Base-by-base conservation (phyloP, 2,888 invertebrate genomes). In the Acanthacorydalis orientalis region DNA sequence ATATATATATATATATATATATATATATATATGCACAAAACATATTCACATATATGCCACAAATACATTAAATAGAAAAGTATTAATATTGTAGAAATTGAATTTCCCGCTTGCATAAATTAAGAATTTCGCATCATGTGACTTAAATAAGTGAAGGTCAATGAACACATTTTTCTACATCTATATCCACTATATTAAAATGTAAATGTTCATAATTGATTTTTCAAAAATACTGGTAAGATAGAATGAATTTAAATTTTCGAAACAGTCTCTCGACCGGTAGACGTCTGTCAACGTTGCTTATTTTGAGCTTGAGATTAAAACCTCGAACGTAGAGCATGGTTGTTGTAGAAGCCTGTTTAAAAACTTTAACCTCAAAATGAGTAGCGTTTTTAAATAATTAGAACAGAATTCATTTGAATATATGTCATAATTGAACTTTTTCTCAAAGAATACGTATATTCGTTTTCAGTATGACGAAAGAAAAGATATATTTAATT, bases 121-220 rank as follows among this genome's bases (percentile, higher is more conserved):
- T 37, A n/a, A 14, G 37, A 37, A 12, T 4, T 37, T 14, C 37
- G 37, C 16, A 35, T 45, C 45, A 45, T 45, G 45, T 45, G 45
- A 45, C 23, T 23, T 45, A 35, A 37, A 45, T 45, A 38, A 45
- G n/a, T 45, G 45, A 45, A 35, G 39, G 46, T 39, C 39, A 44
- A 33, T 12, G 31, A 31, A n/a, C 16, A 31, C 12, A 41, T 41
- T 23, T 41, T 41, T 6, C 23, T 23, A 8, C 16, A 14, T 16
- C n/a, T 11, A 11, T 23, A 41, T 9, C 16, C 10, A 41, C n/a
- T 11, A 11, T 23, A 41, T 9, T 41, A n/a, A 12, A 41, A 41
- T 11, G 31, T 41, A 23, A 23, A 23, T 23, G 23, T 23, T 23
- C 23, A 23, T 23, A 23, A 23, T 23, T 23, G 23, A 6, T 23